These are phyloP conservation scores for Hermaeophaga mercurialis DNA, from an alignment of 2,888 invertebrate genomes.

Conservation along the genomic window DNA sequence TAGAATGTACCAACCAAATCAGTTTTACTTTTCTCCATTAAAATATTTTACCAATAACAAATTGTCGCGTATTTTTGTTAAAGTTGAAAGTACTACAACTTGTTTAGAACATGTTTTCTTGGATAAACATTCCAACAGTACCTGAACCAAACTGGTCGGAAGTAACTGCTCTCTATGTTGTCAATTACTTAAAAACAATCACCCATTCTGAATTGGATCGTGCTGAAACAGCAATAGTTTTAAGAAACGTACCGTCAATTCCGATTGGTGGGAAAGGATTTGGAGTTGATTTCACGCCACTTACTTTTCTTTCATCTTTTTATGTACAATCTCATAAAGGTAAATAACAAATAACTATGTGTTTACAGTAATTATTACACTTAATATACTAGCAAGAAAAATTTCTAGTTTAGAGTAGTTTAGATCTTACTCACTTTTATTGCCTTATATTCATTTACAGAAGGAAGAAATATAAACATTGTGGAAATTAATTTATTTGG, in stretches of 20 bases:
- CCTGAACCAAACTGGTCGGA: slow-evolving; percentile 62
- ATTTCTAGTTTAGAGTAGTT: too few relatives aligned
- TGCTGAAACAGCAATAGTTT: slow-evolving; percentile 66
- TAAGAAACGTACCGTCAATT: slow-evolving; percentile 59
- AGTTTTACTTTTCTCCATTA: too few relatives aligned
- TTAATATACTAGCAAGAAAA: too few relatives aligned
- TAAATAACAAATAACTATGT: too few relatives aligned
- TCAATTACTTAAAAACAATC: slow-evolving; percentile 63
- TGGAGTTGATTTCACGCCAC: slow-evolving; percentile 64
- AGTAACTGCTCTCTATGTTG: slow-evolving; percentile 59
- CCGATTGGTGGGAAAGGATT: slow-evolving; percentile 56
- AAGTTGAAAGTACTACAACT: slow-evolving; percentile 18
- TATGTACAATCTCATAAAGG: slow-evolving; percentile 72
- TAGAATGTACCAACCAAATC: too few relatives aligned
- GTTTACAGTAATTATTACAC: too few relatives aligned
- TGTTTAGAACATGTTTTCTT: slow-evolving; percentile 52
- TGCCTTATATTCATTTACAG: too few relatives aligned
- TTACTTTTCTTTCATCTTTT: slow-evolving; percentile 67
- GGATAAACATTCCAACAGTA: slow-evolving; percentile 55
- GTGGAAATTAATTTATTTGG: too few relatives aligned
- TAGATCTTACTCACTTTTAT: too few relatives aligned
- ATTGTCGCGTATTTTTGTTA: too few relatives aligned
- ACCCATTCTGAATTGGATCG: slow-evolving; percentile 70
- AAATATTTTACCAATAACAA: too few relatives aligned
- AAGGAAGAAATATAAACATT: too few relatives aligned